Conservation (phyloP, 1,140 invertebrate species). For the Augochlora pura region DNA sequence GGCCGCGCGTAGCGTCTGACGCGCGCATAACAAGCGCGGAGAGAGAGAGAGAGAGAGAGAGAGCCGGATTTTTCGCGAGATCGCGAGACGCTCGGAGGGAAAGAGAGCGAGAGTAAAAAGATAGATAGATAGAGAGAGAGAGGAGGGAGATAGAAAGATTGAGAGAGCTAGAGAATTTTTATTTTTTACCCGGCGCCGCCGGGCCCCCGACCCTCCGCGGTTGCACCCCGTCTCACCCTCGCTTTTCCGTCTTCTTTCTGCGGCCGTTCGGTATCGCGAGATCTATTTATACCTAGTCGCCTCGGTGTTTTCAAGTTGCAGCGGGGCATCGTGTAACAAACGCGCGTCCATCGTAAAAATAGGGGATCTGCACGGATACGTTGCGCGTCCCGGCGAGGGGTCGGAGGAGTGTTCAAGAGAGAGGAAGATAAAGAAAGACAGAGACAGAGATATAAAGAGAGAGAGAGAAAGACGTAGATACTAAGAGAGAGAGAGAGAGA, state of each 20-base stretch:
- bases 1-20: conserved; percentile 20
- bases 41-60: too few species aligned
- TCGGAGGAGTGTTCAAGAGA: background rate
- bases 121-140: background rate
- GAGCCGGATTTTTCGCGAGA: conserved; percentile 15
- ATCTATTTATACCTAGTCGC: conserved; percentile 65
- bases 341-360: conserved; percentile 63
- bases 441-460: background rate
- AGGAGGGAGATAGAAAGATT: background rate
- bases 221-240: conserved; percentile 24
- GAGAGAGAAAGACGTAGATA: background rate
- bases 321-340: conserved; percentile 58
- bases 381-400: conserved; percentile 6
- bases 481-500: background rate
- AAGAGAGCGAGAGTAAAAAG: background rate
- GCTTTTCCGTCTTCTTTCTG: conserved; percentile 24
- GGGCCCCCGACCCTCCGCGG: too few species aligned
- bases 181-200: conserved; percentile 36
- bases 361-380: conserved; percentile 47
- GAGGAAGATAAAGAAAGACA: background rate
- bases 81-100: background rate
- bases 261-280: conserved; percentile 37
- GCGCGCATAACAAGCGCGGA: conserved; percentile 39
- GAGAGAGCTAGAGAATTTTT: conserved; percentile 12
- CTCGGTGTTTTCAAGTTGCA: conserved; percentile 64